Conservation (phyloP, 2,888 invertebrate genomes). For the Stenodema calcarata region DNA sequence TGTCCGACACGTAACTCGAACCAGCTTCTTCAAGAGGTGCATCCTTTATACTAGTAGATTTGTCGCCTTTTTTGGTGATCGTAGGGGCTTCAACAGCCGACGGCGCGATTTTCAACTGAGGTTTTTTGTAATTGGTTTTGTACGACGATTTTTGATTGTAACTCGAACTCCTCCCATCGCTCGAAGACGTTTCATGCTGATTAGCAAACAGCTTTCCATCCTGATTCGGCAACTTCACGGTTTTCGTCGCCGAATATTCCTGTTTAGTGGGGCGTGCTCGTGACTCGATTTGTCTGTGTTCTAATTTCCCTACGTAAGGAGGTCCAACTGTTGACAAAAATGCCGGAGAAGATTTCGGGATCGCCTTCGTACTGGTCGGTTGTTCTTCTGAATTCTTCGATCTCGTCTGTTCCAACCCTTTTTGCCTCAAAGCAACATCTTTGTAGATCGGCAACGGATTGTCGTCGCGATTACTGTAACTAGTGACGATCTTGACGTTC, state of each 20-base stretch:
- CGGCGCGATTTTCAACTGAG: not conserved
- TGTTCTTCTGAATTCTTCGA: not conserved
- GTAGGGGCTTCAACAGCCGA: not conserved
- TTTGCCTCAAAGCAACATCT: constrained; percentile 24
- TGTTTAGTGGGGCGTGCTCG: constrained; percentile 28
- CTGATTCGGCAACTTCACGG: constrained; percentile 51
- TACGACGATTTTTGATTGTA: constrained; percentile 52
- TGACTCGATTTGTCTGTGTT: not conserved
- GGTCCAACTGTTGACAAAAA: not conserved
- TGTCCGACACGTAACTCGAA: constrained; percentile 50
- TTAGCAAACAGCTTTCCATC: constrained; percentile 44
- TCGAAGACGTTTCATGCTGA: constrained; percentile 44
- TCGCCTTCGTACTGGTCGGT: not conserved
- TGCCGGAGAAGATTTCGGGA: not conserved
- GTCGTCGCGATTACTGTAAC: constrained; percentile 51
- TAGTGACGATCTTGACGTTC: constrained; percentile 52
- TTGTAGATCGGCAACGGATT: constrained; percentile 50
- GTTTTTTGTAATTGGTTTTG: constrained; percentile 50
- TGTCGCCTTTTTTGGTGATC: not conserved
- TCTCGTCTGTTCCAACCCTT: not conserved
- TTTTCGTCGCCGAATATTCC: constrained; percentile 46
- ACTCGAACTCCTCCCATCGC: constrained; percentile 50
- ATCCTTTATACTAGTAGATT: constrained; percentile 8
- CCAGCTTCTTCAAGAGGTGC: constrained; percentile 51
- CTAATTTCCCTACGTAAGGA: not conserved